Percentiles rank a stretch among this genome's conserved stretches.
These are phyloP conservation scores for Lutjanus argentimaculatus DNA, from an alignment of 2,797 vertebrate species.

Conservation along the genomic window DNA sequence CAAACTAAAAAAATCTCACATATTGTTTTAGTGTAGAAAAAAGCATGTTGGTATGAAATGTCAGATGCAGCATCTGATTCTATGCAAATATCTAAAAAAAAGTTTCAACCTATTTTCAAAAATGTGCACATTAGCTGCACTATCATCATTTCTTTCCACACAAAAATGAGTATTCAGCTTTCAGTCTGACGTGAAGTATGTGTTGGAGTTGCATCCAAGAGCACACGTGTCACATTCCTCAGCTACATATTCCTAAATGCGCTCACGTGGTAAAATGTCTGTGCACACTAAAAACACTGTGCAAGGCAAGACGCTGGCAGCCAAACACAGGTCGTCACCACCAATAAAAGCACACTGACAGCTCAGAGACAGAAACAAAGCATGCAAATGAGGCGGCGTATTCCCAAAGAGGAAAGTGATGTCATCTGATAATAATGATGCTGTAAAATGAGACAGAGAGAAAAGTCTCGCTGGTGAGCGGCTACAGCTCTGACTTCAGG, in stretches of 20 bases:
- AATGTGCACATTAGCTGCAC: too few species aligned
- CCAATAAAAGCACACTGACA: constrained; percentile 71
- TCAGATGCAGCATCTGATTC: too few species aligned
- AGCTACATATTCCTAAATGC: constrained; percentile 43
- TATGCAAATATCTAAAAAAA: too few species aligned
- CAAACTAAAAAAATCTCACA: too few species aligned
- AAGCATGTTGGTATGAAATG: too few species aligned
- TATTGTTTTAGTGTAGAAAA: too few species aligned
- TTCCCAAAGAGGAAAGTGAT: constrained; percentile 73
- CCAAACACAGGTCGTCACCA: constrained; percentile 48
- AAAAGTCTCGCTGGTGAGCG: constrained; percentile 51
- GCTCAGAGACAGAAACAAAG: constrained; percentile 52
- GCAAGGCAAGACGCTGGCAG: constrained; percentile 65
- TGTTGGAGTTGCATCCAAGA: constrained; percentile 21
- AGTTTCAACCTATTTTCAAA: too few species aligned
- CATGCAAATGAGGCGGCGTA: constrained; percentile 49
- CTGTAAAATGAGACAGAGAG: constrained; percentile 62
- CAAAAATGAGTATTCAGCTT: too few species aligned
- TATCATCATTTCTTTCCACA: too few species aligned
- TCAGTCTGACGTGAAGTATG: background rate
- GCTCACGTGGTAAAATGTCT: constrained; percentile 52
- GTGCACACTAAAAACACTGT: constrained; percentile 52
- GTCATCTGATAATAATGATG: constrained; percentile 76
- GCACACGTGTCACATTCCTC: constrained; percentile 47
- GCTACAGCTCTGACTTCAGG: constrained; percentile 44